phyloP scores from a whole-genome alignment of 2,113 vertebrate species.

The Silurus glanis region DNA sequence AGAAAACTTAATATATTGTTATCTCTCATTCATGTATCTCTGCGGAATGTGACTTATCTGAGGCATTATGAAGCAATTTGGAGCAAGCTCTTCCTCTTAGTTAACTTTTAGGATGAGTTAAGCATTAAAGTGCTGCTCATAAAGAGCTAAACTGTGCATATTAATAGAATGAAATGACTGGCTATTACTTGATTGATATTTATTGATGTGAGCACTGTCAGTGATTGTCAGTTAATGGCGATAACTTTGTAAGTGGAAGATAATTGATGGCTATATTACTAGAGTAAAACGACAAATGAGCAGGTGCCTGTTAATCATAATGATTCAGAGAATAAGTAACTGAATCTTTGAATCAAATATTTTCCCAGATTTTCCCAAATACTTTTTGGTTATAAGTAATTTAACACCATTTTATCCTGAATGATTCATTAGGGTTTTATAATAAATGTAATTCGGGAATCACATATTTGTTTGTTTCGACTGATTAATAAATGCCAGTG shows the following conservation, averaged over 20 bases:
- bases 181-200: conserved; percentile 40
- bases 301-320: conserved; percentile 14
- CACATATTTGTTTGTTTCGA: background rate
- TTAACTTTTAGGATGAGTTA: conserved; percentile 51
- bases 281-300: conserved; percentile 23
- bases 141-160: conserved; percentile 37
- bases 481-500: no score
- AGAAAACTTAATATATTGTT: conserved; percentile 54
- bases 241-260: conserved; percentile 39
- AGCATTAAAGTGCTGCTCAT: conserved; percentile 42
- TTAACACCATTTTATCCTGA: background rate
- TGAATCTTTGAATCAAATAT: background rate
- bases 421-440: background rate
- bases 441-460: background rate
- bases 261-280: conserved; percentile 35
- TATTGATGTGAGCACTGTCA: conserved; percentile 34
- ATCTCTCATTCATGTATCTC: conserved; percentile 41
- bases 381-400: background rate
- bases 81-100: conserved; percentile 33
- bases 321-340: conserved; percentile 1
- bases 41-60: conserved; percentile 36
- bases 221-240: conserved; percentile 43
- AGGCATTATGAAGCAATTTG: conserved; percentile 55
- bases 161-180: conserved; percentile 31
- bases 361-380: background rate